Base-by-base conservation (phyloP, 2,797 vertebrate genomes). In the Ceryle rudis region DNA sequence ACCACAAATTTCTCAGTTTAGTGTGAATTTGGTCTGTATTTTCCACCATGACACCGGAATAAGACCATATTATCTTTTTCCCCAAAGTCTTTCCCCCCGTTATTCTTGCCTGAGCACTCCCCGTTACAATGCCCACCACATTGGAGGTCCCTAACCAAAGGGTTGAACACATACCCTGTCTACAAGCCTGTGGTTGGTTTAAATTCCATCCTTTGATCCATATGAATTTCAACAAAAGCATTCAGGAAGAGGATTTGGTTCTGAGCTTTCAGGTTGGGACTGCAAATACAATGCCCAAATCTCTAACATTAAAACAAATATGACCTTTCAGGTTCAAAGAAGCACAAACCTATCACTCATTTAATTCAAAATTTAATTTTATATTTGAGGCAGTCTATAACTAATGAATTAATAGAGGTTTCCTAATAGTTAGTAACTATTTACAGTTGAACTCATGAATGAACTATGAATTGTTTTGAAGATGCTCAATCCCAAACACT, bases 291-390 rank as follows among this genome's bases (percentile, higher is more conserved):
- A 70, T 22, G 41, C 71, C 93, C 94, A 80, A 81, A 86, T 33
- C 58, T 66, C 81, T 88, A 78, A 54, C 25, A 35, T 78, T 35
- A 89, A 71, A 49, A 58, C 57, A 91, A 96, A 73, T 87, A 77
- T 42, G 94, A 90, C 55, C 25, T 80, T 72, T 94, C 74, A 62
- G 58, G 42, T 74, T 93, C 84, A 90, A 1, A 95, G 65, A 94
- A 70, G 29, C 31, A 83, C 12, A 89, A 97, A 95, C 28, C 64
- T 69, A 42, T 47, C 47, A 19, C 71, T 82, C 81, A 87, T 29
- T 39, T 83, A 3, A 37, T 69, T 85, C 54, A 92, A 91, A 93
- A 95, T 89, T 79, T 69, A 26, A 20, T 81, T 79, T 83, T 33
- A 26, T 19, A 62, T 69, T 67, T 47, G 54, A 57, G 70, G 57